Base-by-base conservation (phyloP, 2,797 vertebrate genomes). In the Heliangelus exortis region DNA sequence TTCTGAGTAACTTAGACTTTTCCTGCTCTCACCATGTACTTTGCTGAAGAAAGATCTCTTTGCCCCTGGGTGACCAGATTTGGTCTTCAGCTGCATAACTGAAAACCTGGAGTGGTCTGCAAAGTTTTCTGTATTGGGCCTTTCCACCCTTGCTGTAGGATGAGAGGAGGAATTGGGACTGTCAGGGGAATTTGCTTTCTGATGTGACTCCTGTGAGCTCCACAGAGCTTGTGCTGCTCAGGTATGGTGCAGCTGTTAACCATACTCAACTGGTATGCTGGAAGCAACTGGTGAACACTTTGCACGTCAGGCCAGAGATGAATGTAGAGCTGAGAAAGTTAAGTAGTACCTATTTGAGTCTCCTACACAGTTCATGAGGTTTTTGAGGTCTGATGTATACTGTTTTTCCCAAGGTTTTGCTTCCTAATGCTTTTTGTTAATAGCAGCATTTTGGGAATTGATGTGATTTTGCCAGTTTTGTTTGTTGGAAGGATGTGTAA, bases 211-310 rank as follows among this genome's bases (percentile, higher is more conserved):
- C 33, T 19, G 9, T 31, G 17, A 39, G 15, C 28, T 50, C 9
- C 14, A 6, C 45, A 39, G 74, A 29, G 11, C 11, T 2, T 0
- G 1, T 0, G 12, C 28, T 65, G 19, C 18, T 10, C 2, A 58
- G 19, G 19, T 21, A 1, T 17, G 19, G 9, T 2, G 9, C 9
- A 12, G 7, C 33, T n/a, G 45, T 17, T 51, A 45, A 36, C 28
- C 25, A 15, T 51, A 19, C 4, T 48, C 16, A 57, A 23, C 26
- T 26, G 15, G 54, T 33, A 8, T 1, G 6, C 34, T 62, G n/a
- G 17, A 39, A 33, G 45, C 43, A 17, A 11, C 6, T 18, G 15
- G 6, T 15, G 19, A 28, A 29, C 20, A 15, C 54, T 57, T 34
- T 53, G 48, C 26, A 12, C 7, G 6, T 59, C 34, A 47, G 41